Evolutionary conservation across 2,797 vertebrate genomes (phyloP), one percentile per base, ranked within the genome.

Genomic region (Erethizon dorsatum): DNA sequence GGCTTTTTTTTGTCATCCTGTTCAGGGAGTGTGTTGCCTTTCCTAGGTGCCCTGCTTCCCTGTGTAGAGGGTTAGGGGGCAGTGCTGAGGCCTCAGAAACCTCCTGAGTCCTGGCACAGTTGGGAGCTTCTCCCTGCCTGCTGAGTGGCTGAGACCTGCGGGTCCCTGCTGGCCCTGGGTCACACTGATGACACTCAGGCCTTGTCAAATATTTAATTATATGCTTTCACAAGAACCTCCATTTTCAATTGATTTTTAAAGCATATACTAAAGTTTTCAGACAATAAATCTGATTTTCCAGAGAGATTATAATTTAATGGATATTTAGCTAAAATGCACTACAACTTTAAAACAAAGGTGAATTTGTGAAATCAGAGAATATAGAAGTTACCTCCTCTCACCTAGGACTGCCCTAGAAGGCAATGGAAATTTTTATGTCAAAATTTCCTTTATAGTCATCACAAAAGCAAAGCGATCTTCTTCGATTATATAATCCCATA

Each of bases 181-280:
- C 61, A 18, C 26, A 84, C 31, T 0, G 7, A 59, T 45, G 37
- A n/a, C 67, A 50, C 6, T 37, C 33, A 61, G 0, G 50, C 13
- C 85, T 52, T 8, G 3, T 8, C 65, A 94, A 90, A 95, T 93
- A 96, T 61, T 90, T 96, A 91, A 94, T 90, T 94, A 88, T 63
- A 67, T 67, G 41, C 9, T 63, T 57, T 82, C 6, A 67, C 57
- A 71, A 71, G 5, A 93, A 37, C 22, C 65, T 1, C 7, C 5
- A 75, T 59, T 82, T 41, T 92, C 90, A 91, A 91, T 82, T 94
- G 52, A 56, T 80, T 77, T 88, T 96, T 80, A 71, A 94, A 92
- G 65, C 26, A 50, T 54, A 69, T 65, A 41, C 33, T 83, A 37
- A 83, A 57, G 50, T 93, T 93, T 96, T 83, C 56, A 84, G 45